These are phyloP conservation scores for Rousettus madagascariensis DNA, from an alignment of 2,797 vertebrate genomes.

Conservation along the genomic window DNA sequence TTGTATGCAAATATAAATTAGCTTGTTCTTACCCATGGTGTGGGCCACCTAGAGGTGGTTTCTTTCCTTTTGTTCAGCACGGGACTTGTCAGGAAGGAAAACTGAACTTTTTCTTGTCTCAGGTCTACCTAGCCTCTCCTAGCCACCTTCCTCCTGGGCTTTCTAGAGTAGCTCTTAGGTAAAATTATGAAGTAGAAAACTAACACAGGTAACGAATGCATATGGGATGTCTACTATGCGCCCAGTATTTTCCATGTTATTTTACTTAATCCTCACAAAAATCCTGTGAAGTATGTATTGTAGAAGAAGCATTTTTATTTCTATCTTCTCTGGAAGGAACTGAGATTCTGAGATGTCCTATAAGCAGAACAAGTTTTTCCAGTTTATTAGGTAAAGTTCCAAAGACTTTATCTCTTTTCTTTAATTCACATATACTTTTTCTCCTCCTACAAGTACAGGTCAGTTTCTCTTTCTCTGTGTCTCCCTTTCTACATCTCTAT, in stretches of 20 bases:
- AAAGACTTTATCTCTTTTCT: neutral
- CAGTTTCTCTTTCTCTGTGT: neutral
- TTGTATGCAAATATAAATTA: slow-evolving; percentile 61
- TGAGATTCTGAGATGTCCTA: neutral
- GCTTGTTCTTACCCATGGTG: neutral
- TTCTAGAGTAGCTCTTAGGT: neutral
- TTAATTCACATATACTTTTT: neutral
- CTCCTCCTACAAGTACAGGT: neutral
- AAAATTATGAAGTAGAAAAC: neutral
- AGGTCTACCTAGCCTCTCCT: neutral
- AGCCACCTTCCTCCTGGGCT: neutral
- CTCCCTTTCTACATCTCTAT: neutral
- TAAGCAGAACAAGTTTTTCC: neutral
- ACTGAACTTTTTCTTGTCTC: neutral
- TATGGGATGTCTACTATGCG: neutral
- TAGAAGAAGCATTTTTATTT: neutral
- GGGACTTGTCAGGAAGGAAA: neutral
- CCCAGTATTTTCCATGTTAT: neutral
- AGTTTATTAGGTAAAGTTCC: neutral
- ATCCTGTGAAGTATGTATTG: neutral
- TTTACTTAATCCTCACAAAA: slow-evolving; percentile 17
- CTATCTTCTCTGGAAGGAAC: neutral
- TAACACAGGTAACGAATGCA: neutral
- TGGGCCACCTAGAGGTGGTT: neutral
- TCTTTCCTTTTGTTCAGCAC: neutral